A percentile compares a stretch with the other conserved stretches of the same genome.
Evolutionary conservation across 2,888 invertebrate species (phyloP).

Genomic region (Coleophora flavipennella): DNA sequence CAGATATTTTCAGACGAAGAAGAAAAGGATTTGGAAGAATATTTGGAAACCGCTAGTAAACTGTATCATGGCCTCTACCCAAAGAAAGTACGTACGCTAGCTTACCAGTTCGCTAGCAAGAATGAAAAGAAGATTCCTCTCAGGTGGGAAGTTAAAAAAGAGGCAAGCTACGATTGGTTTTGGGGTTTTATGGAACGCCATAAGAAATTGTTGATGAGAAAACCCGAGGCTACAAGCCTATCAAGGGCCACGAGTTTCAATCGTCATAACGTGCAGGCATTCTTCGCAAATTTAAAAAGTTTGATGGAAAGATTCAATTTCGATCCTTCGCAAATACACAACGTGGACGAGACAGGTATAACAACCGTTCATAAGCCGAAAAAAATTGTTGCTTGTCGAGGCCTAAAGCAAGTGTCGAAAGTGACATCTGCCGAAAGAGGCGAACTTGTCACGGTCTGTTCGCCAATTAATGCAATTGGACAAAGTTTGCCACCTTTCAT

Average conservation of each 20-base stretch:
- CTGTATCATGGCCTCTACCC: too few species aligned
- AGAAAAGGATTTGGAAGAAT: constrained; percentile 12
- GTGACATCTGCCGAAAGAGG: constrained; percentile 38
- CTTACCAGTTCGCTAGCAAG: constrained; percentile 20
- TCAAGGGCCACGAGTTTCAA: constrained; percentile 7
- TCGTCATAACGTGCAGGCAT: constrained; percentile 4
- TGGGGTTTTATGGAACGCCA: too few species aligned
- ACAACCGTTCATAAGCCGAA: constrained; percentile 9
- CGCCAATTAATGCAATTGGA: constrained; percentile 32
- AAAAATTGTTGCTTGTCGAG: constrained; percentile 15
- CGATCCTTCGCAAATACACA: constrained; percentile 4
- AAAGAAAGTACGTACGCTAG: constrained; percentile 18
- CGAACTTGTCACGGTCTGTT: constrained; percentile 27
- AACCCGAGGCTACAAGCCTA: constrained; percentile 10
- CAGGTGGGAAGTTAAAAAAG: constrained; percentile 8
- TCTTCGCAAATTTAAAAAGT: constrained; percentile 6
- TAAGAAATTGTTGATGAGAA: constrained; percentile 1
- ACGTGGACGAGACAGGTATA: constrained; percentile 9
- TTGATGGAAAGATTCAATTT: constrained; percentile 3
- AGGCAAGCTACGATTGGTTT: constrained; percentile 9
- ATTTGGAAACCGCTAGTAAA: constrained; percentile 16
- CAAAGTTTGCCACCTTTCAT: constrained; percentile 34
- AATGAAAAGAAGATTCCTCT: too few species aligned
- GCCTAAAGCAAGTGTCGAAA: too few species aligned
- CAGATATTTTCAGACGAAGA: constrained; percentile 12